phyloP scores from a whole-genome alignment of 23 tunicate genomes.

The Diplosoma virens region DNA sequence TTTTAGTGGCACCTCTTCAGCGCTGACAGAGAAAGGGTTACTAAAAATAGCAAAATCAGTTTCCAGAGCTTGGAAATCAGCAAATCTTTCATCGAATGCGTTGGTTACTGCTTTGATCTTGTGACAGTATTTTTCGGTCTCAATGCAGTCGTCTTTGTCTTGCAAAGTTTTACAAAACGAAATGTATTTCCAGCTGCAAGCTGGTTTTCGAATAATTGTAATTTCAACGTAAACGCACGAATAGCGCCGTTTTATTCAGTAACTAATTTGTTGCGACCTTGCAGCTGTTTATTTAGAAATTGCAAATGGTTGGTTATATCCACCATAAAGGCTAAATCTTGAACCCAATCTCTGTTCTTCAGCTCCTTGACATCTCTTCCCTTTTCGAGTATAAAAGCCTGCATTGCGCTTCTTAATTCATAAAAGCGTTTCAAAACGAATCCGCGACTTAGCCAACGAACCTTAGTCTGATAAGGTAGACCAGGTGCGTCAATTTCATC shows the following conservation, averaged over 20 bases:
- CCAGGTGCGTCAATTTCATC: constrained; percentile 9
- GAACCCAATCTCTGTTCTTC: not conserved
- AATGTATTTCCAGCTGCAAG: not conserved
- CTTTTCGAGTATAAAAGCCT: not conserved
- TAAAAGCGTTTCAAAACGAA: constrained; percentile 3
- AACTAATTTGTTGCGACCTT: not conserved
- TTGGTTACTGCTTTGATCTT: constrained; percentile 1
- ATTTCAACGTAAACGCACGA: not conserved
- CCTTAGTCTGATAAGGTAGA: constrained; percentile 7
- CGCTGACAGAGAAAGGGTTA: constrained; percentile 15
- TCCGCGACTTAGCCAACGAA: constrained; percentile 14
- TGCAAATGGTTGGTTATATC: not conserved
- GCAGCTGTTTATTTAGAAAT: constrained; percentile 2
- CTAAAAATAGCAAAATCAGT: constrained; percentile 17
- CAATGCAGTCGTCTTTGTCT: constrained; percentile 3
- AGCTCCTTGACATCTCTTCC: constrained; percentile 11
- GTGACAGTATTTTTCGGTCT: not conserved
- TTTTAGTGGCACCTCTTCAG: not conserved
- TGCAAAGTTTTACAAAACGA: constrained; percentile 5
- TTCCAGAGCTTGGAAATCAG: constrained; percentile 15
- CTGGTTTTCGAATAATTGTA: not conserved
- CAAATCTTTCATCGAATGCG: constrained; percentile 25
- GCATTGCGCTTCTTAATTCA: constrained; percentile 1
- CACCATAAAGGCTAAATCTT: not conserved
- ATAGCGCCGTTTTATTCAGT: constrained; percentile 5